These are phyloP conservation scores for Nixonia krombeini DNA, from an alignment of 1,140 invertebrate species.

Conservation along the genomic window DNA sequence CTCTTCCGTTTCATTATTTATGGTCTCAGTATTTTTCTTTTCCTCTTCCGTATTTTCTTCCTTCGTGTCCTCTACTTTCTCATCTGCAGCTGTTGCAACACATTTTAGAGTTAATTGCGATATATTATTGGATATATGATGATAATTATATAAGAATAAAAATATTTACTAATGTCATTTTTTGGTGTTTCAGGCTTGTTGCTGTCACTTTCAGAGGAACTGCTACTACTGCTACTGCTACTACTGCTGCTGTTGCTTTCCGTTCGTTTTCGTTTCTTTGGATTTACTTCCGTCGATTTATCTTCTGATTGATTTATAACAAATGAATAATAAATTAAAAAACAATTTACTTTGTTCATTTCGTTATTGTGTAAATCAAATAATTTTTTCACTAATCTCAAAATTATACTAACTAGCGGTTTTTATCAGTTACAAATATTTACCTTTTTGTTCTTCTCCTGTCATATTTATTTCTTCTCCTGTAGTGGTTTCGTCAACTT, in stretches of 20 bases:
- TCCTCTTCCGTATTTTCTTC: conserved; percentile 64
- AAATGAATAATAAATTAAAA: no score
- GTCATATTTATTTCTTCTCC: no score
- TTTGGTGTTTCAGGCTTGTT: conserved; percentile 48
- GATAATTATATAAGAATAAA: no score
- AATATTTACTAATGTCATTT: neutral
- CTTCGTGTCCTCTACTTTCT: conserved; percentile 56
- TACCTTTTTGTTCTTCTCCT: no score
- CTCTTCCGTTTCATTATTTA: conserved; percentile 55
- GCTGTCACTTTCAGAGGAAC: conserved; percentile 62
- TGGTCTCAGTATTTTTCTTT: conserved; percentile 50
- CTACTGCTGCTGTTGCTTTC: conserved; percentile 65
- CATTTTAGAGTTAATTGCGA: no score
- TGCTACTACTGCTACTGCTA: conserved; percentile 62
- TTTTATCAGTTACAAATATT: no score
- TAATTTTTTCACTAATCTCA: no score
- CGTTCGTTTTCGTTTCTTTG: conserved; percentile 63
- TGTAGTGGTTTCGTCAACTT: conserved; percentile 55
- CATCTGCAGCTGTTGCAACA: conserved; percentile 59
- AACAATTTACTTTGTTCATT: no score
- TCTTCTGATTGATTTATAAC: no score
- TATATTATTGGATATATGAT: no score
- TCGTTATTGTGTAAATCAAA: no score
- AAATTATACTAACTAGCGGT: no score
- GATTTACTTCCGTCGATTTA: conserved; percentile 43